phyloP scores from a whole-genome alignment of 2,113 vertebrate genomes.

The Myotis yumanensis region DNA sequence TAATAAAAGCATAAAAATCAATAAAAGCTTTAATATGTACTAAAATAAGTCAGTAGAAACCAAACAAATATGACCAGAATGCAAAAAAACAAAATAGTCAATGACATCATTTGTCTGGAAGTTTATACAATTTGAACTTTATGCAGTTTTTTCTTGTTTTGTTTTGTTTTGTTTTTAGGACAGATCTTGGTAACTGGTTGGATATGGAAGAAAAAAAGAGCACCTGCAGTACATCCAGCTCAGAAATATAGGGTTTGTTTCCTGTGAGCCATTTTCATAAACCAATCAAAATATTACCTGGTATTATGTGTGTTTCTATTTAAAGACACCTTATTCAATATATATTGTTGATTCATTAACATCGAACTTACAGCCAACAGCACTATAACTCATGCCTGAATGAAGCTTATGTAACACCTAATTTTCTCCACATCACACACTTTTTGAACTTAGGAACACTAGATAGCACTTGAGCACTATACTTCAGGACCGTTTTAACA shows the following conservation, averaged over 20 bases:
- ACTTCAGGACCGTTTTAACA: not conserved
- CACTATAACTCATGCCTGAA: not conserved
- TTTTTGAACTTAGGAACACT: not conserved
- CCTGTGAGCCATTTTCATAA: not conserved
- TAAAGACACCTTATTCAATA: not conserved
- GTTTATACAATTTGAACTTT: not conserved
- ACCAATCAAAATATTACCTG: not conserved
- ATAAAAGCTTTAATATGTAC: not conserved
- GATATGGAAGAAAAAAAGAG: not conserved
- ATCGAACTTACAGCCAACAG: not conserved
- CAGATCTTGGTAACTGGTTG: not conserved
- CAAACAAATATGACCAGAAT: not conserved
- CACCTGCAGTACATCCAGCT: not conserved
- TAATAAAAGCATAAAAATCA: conserved; percentile 15
- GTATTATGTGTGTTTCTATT: not conserved
- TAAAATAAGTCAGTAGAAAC: conserved; percentile 27
- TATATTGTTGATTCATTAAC: not conserved
- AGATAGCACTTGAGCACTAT: not conserved
- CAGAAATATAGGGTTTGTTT: not conserved
- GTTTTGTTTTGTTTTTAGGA: not conserved
- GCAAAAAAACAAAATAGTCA: not conserved
- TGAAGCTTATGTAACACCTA: not conserved
- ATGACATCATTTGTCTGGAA: not conserved
- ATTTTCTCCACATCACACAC: not conserved
- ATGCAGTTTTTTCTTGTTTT: not conserved